phyloP scores from a whole-genome alignment of 2,888 invertebrate species.

The Nemurella pictetii region DNA sequence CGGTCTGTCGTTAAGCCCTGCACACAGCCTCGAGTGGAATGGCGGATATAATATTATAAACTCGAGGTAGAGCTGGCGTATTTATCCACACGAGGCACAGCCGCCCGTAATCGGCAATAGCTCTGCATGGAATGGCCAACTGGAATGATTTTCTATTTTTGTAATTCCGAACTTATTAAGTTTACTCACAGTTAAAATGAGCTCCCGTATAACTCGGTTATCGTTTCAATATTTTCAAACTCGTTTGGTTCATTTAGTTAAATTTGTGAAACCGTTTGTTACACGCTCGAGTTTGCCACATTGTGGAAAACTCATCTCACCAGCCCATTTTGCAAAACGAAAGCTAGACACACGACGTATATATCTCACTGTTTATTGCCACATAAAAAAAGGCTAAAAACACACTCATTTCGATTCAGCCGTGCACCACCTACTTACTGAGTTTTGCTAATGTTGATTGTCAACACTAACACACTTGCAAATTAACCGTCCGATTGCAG shows the following conservation, averaged over 20 bases:
- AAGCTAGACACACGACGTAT: background rate
- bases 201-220: background rate
- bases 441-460: too few species aligned
- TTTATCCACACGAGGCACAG: background rate
- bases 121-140: background rate
- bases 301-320: background rate
- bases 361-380: background rate
- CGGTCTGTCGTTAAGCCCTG: background rate
- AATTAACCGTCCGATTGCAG: slow-evolving; percentile 40
- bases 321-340: background rate
- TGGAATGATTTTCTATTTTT: background rate
- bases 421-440: too few species aligned
- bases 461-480: background rate
- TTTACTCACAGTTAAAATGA: too few species aligned
- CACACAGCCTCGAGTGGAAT: background rate
- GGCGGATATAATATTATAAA: background rate
- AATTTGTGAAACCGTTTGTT: background rate
- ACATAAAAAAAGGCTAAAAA: background rate
- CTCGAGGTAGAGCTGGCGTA: background rate
- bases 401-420: background rate
- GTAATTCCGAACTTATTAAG: background rate
- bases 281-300: background rate
- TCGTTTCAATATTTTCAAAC: background rate
- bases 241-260: background rate
- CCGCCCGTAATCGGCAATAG: background rate